These are phyloP conservation scores for Octopus bimaculoides DNA, from an alignment of 1,140 invertebrate species.

Conservation along the genomic window DNA sequence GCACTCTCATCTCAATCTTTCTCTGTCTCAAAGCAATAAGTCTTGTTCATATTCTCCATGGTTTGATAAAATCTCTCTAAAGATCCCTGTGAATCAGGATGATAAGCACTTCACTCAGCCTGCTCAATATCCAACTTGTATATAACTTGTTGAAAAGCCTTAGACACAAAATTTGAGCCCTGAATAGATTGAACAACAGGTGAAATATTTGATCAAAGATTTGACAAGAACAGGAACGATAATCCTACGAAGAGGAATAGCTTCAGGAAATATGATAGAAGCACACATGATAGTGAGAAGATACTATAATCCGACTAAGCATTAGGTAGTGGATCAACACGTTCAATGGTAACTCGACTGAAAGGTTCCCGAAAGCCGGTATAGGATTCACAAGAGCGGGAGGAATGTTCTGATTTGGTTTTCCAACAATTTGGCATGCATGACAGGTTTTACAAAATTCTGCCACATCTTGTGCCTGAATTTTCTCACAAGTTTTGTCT, in stretches of 20 bases:
- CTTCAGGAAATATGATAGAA: constrained; percentile 27
- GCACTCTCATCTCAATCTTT: no score
- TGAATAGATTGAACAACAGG: no score
- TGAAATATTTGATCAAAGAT: constrained; percentile 18
- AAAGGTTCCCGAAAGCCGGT: constrained; percentile 23
- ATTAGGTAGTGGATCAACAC: constrained; percentile 23
- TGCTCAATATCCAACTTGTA: no score
- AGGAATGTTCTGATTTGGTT: constrained; percentile 23
- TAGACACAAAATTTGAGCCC: no score
- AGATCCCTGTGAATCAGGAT: no score
- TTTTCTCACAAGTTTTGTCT: not conserved
- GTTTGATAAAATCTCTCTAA: no score
- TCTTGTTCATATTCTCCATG: no score
- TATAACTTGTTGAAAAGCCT: no score
- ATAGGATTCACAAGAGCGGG: constrained; percentile 16
- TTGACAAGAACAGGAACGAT: no score
- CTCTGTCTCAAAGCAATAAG: no score
- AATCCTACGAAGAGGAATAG: constrained; percentile 26
- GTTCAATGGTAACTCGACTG: no score
- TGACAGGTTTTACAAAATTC: constrained; percentile 24
- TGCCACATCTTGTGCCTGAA: not conserved
- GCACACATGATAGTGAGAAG: constrained; percentile 29
- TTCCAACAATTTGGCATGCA: constrained; percentile 24
- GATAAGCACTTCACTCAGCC: no score
- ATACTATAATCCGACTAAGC: constrained; percentile 26